These are phyloP conservation scores for Solea solea DNA, from an alignment of 2,113 vertebrate genomes.

Conservation along the genomic window DNA sequence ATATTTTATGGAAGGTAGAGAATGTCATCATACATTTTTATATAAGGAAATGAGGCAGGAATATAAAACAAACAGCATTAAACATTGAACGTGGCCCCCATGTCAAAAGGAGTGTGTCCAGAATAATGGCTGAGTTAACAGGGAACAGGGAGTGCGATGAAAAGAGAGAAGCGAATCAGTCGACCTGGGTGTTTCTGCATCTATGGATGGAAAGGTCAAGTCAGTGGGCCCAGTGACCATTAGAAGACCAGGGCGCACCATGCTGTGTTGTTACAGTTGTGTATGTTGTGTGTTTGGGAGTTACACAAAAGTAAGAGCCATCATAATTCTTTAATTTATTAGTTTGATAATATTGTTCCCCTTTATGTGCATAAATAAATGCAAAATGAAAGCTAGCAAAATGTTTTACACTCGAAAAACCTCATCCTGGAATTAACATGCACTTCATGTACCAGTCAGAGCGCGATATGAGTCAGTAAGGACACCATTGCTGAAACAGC, in stretches of 20 bases:
- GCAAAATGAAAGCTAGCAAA: slow-evolving; percentile 51
- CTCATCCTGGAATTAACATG: slow-evolving; percentile 5
- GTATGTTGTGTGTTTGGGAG: slow-evolving; percentile 3
- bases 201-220: slow-evolving; percentile 54
- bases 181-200: slow-evolving; percentile 42
- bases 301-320: slow-evolving; percentile 48
- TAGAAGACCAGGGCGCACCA: slow-evolving; percentile 2
- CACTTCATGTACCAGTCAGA: slow-evolving; percentile 28
- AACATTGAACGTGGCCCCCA: slow-evolving; percentile 80
- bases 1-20: slow-evolving; percentile 85
- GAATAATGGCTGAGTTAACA: slow-evolving; percentile 60
- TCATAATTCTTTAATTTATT: slow-evolving; percentile 65
- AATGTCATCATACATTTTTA: slow-evolving; percentile 86
- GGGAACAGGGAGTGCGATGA: slow-evolving; percentile 38
- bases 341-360: slow-evolving; percentile 51
- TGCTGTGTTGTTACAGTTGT: background rate
- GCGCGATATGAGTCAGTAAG: slow-evolving; percentile 3
- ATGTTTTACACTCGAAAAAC: slow-evolving; percentile 41
- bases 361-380: slow-evolving; percentile 35
- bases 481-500: slow-evolving; percentile 12
- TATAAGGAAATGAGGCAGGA: slow-evolving; percentile 84
- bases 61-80: slow-evolving; percentile 88
- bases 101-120: slow-evolving; percentile 72
- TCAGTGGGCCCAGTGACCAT: slow-evolving; percentile 18
- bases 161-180: slow-evolving; percentile 52